Percentiles rank a stretch among this genome's conserved stretches.
Conservation (phyloP, 2,113 vertebrate species). For the Stigmatopora argus region DNA sequence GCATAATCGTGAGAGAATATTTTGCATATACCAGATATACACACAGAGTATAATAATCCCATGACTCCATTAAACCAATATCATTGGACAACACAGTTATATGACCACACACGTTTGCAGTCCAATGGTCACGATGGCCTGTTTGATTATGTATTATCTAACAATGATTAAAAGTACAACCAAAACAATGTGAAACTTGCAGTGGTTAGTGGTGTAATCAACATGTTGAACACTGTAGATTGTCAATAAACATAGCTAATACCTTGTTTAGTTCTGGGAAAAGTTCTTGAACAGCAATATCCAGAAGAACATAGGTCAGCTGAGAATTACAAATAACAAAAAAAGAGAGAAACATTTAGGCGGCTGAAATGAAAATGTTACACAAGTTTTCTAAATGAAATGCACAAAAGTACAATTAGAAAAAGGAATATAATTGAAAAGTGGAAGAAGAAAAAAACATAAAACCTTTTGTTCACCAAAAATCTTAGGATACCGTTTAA, state of each 20-base stretch:
- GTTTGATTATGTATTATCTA: too few relatives aligned
- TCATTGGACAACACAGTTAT: too few relatives aligned
- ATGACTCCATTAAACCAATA: too few relatives aligned
- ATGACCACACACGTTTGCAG: too few relatives aligned
- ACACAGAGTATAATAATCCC: too few relatives aligned
- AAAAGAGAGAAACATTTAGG: constrained; percentile 8
- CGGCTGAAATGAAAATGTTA: background rate
- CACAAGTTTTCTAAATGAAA: too few relatives aligned
- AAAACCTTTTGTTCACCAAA: too few relatives aligned
- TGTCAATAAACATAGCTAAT: constrained; percentile 19
- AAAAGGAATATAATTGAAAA: too few relatives aligned
- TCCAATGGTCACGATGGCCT: too few relatives aligned
- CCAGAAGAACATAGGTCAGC: constrained; percentile 93
- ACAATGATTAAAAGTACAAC: background rate
- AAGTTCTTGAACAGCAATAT: constrained; percentile 86
- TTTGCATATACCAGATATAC: background rate
- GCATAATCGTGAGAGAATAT: background rate
- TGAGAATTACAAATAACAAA: constrained; percentile 52
- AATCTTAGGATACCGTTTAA: too few relatives aligned
- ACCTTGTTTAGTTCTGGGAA: constrained; percentile 94
- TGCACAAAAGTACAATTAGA: too few relatives aligned
- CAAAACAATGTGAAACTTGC: background rate
- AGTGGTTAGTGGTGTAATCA: background rate
- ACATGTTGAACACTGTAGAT: background rate
- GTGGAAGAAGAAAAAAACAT: too few relatives aligned